A percentile compares a stretch with the other conserved stretches of the same genome.
Conservation (phyloP, 2,113 vertebrate species). For the Pogona vitticeps region DNA sequence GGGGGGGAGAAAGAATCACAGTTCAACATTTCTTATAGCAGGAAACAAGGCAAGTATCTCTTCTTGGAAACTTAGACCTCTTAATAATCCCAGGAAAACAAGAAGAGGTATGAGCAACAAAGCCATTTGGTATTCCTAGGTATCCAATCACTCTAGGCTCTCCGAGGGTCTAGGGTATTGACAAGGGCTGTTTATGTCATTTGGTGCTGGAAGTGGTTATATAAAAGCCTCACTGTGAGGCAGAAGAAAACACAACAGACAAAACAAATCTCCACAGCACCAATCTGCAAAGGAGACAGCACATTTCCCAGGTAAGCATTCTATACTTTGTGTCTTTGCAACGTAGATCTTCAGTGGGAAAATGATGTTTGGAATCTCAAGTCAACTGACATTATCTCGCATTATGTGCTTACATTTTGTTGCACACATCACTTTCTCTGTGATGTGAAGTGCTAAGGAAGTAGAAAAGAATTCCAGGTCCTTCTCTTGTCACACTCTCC, state of each 20-base stretch:
- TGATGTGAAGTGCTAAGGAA: neutral
- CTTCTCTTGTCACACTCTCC: neutral
- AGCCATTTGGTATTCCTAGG: constrained; percentile 19
- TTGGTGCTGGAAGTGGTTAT: accelerated
- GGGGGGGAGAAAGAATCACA: neutral
- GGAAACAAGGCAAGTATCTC: neutral
- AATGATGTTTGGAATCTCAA: neutral
- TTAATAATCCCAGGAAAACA: neutral
- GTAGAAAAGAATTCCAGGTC: neutral
- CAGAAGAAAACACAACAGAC: neutral
- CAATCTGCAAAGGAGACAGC: neutral
- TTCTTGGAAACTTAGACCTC: constrained; percentile 47
- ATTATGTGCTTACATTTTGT: neutral
- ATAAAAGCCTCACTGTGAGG: constrained; percentile 32
- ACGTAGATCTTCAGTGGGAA: neutral
- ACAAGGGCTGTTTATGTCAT: neutral
- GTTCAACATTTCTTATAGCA: neutral
- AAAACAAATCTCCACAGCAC: neutral
- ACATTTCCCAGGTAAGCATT: constrained; percentile 21
- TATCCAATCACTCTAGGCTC: neutral
- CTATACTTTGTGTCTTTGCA: neutral
- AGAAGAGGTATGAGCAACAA: neutral
- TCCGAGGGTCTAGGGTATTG: neutral
- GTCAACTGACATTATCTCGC: neutral
- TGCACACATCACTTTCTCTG: neutral